These are phyloP conservation scores for Nomada hirtipes DNA, from an alignment of 2,888 invertebrate genomes.

Conservation along the genomic window DNA sequence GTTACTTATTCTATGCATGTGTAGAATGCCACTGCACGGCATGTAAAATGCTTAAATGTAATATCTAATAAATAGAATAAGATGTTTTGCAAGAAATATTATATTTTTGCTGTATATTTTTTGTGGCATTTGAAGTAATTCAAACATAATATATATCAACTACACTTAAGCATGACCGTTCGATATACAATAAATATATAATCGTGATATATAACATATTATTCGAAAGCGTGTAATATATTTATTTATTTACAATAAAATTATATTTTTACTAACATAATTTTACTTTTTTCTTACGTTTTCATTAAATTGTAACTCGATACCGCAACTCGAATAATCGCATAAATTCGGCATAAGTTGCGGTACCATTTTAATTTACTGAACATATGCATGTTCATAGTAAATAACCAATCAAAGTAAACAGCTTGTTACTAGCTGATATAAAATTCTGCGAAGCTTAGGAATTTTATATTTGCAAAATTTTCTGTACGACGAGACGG, in stretches of 20 bases:
- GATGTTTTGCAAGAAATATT: not conserved
- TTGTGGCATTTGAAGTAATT: not conserved
- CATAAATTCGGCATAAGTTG: not conserved
- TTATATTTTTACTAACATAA: not conserved
- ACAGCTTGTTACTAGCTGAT: conserved; percentile 19
- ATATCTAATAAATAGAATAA: not conserved
- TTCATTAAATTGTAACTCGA: not conserved
- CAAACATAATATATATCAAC: not conserved
- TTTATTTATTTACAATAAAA: not conserved
- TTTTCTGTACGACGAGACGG: conserved; percentile 24
- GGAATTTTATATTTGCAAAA: conserved; percentile 32
- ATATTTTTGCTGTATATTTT: not conserved
- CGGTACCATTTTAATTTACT: conserved; percentile 1
- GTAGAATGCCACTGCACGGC: not conserved
- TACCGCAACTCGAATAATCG: too few relatives aligned
- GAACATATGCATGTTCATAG: not conserved
- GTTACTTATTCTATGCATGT: conserved; percentile 6
- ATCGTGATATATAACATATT: not conserved
- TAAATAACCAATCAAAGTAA: conserved; percentile 29
- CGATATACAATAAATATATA: not conserved
- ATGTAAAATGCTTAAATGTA: not conserved
- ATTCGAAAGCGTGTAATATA: not conserved
- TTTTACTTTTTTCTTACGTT: not conserved
- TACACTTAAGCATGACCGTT: not conserved
- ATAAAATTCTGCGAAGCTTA: conserved; percentile 19